phyloP scores from a whole-genome alignment of 2,797 vertebrate genomes.

The Spatula versicolor region DNA sequence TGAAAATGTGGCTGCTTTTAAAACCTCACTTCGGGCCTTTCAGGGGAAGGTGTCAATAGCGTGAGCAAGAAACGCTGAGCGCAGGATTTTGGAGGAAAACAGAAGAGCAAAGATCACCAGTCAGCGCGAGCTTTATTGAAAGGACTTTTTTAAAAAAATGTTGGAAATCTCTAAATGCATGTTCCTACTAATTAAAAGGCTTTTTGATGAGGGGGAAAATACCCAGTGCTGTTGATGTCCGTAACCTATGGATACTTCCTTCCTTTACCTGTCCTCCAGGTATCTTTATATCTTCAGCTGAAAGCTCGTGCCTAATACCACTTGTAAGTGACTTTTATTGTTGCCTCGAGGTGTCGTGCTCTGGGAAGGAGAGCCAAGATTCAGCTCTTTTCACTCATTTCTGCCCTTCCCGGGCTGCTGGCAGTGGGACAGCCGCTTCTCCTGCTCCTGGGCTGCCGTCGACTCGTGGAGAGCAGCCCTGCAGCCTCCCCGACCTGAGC shows the following conservation, averaged over 20 bases:
- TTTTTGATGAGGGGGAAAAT: not conserved
- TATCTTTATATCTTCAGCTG: not conserved
- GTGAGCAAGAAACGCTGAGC: not conserved
- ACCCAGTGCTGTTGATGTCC: not conserved
- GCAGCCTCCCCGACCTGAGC: not conserved
- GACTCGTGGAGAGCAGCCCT: not conserved
- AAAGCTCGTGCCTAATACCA: not conserved
- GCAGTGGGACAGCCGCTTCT: not conserved
- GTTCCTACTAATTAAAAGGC: not conserved
- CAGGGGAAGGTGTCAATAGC: not conserved
- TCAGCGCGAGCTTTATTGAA: not conserved
- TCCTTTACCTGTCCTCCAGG: not conserved
- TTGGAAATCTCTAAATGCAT: not conserved
- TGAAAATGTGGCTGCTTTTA: not conserved
- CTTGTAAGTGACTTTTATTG: not conserved
- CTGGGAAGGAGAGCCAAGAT: not conserved
- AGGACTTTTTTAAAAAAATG: not conserved
- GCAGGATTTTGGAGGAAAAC: not conserved
- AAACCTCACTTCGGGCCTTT: not conserved
- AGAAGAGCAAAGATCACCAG: not conserved
- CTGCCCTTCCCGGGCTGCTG: not conserved
- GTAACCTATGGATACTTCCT: not conserved
- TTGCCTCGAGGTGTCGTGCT: not conserved
- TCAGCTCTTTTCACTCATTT: not conserved
- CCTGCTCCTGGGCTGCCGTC: not conserved